Base-by-base conservation (phyloP, 1,140 invertebrate species). In the Procambarus clarkii region DNA sequence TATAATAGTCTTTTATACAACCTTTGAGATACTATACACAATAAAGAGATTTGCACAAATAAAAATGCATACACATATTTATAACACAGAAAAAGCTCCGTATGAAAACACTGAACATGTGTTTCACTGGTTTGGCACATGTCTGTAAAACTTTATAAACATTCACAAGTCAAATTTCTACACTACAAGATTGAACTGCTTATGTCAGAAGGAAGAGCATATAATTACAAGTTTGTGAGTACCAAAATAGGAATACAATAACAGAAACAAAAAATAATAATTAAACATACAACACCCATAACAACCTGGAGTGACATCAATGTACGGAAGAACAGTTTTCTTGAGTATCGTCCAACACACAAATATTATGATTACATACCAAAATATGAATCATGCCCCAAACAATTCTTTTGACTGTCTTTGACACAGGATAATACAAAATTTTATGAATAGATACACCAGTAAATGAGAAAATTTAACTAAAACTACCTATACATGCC, bases 91-190 rank as follows among this genome's bases (percentile, higher is more conserved):
- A 64, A 80, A 88, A 88, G 34, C 21, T 79, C 34, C 21, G 46
- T 11, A 9, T 80, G 77, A 80, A 60, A 80, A 88, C 86, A 88
- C 77, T 64, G 54, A 88, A 8, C 46, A 80, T 80, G 86, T 88
- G 86, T 88, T 88, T 88, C 77, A 60, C n/a, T 82, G 50, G 77
- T 79, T 86, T 88, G 77, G 86, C 86, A 88, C 86, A 88, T 88
- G 21, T 76, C 71, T 88, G 54, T 80, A 88, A 64, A 60, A 45
- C 24, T 45, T 79, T 34, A 78, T 87, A 88, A 88, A 88, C 86
- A 80, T 88, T 88, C 77, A 69, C 80, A 80, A 24, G 76, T 58
- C 79, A 88, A 88, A 80, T 60, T 79, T 54, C 86, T 88, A 88
- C 45, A 58, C 86, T 88, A 88, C 76, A 45, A 60, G 44, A 88